These are phyloP conservation scores for Listronotus bonariensis DNA, from an alignment of 1,140 invertebrate species.

Conservation along the genomic window DNA sequence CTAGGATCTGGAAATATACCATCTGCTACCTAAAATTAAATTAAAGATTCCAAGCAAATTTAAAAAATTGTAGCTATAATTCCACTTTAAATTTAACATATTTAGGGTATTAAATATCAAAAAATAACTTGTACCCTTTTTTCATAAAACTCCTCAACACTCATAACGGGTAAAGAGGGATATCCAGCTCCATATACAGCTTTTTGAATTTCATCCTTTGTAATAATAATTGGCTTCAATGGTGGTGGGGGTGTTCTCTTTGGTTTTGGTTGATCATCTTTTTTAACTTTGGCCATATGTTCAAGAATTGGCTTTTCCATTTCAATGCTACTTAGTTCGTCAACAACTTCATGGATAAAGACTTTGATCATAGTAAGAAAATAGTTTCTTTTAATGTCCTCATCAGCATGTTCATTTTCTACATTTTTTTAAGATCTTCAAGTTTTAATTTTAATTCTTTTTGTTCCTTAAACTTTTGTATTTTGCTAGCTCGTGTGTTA, in stretches of 20 bases:
- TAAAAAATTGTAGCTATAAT: no score
- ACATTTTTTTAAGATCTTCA: constrained; percentile 66
- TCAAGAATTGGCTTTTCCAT: constrained; percentile 75
- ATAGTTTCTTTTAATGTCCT: constrained; percentile 82
- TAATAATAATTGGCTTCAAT: constrained; percentile 92
- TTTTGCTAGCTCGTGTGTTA: constrained; percentile 70
- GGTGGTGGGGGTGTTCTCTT: constrained; percentile 58
- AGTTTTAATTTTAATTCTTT: constrained; percentile 79
- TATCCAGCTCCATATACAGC: constrained; percentile 93
- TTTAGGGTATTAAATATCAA: no score
- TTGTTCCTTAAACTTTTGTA: constrained; percentile 76
- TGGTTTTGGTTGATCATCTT: constrained; percentile 52
- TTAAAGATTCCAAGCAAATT: no score
- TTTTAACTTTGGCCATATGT: constrained; percentile 66
- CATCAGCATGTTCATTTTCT: constrained; percentile 70
- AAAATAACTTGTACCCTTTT: constrained; percentile 69
- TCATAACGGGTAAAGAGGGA: constrained; percentile 88
- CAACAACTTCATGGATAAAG: constrained; percentile 74
- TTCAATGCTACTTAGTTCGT: constrained; percentile 76
- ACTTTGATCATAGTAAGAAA: constrained; percentile 78
- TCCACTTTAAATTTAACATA: no score
- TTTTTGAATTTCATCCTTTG: constrained; percentile 86
- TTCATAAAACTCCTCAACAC: constrained; percentile 95
- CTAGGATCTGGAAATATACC: constrained; percentile 64
- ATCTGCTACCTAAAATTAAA: constrained; percentile 54